These are phyloP conservation scores for Catocala fraxini DNA, from an alignment of 2,888 invertebrate genomes.

Conservation along the genomic window DNA sequence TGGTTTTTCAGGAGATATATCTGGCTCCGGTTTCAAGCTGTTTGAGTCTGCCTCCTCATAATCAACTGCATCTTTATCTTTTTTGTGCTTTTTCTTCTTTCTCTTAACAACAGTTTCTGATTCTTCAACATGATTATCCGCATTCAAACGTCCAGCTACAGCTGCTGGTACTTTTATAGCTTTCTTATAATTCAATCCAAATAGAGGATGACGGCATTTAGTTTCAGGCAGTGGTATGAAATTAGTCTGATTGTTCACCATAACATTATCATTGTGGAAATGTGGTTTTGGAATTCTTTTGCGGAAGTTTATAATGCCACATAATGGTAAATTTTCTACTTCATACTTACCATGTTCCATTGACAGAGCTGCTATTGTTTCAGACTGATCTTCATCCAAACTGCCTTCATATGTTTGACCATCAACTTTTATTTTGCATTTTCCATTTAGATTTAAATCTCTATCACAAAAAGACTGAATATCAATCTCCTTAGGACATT, in stretches of 20 bases:
- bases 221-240: conserved; percentile 76
- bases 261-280: conserved; percentile 58
- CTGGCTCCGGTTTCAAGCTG: conserved; percentile 26
- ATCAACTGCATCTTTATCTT: conserved; percentile 17
- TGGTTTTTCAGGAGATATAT: conserved; percentile 16
- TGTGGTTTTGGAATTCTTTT: conserved; percentile 74
- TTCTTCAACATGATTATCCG: conserved; percentile 17
- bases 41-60: conserved; percentile 24
- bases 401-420: conserved; percentile 67
- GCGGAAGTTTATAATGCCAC: conserved; percentile 61
- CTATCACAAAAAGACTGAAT: conserved; percentile 56
- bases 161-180: conserved; percentile 63
- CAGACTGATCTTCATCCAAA: conserved; percentile 47
- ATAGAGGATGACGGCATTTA: conserved; percentile 77
- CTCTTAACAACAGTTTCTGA: conserved; percentile 14
- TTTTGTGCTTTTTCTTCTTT: conserved; percentile 48
- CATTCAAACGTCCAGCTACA: conserved; percentile 58
- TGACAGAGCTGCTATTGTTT: conserved; percentile 53
- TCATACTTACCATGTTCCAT: conserved; percentile 45
- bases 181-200: conserved; percentile 73
- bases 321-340: conserved; percentile 57
- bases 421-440: conserved; percentile 71
- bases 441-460: conserved; percentile 60
- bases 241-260: conserved; percentile 60
- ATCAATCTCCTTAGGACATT: conserved; percentile 67